Conservation (phyloP, 2,797 vertebrate species). For the Notoglanidium macrostoma region DNA sequence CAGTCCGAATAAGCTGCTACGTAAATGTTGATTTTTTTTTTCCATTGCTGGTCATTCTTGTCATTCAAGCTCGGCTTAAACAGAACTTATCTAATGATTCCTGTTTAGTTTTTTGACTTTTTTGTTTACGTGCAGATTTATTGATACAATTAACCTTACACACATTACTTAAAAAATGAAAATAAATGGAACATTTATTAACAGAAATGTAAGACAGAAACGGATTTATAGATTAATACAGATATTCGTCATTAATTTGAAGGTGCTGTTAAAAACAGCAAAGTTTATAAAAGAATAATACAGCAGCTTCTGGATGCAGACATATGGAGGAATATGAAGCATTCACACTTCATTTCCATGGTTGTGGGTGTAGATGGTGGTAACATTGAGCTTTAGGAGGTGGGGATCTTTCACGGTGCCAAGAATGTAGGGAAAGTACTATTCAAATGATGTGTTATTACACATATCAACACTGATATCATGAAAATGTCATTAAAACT, state of each 20-base stretch:
- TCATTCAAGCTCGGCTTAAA: neutral
- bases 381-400: neutral
- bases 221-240: neutral
- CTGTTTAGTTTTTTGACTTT: neutral
- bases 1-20: neutral
- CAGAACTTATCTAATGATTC: neutral
- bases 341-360: neutral
- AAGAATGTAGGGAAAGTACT: neutral
- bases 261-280: neutral
- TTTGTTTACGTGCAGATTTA: neutral
- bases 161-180: neutral
- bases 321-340: neutral
- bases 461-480: slow-evolving; percentile 13
- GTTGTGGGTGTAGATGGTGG: neutral
- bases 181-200: neutral
- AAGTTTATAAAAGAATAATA: neutral
- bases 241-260: neutral
- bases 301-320: neutral
- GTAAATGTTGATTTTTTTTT: neutral
- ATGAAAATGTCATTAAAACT: neutral
- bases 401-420: neutral
- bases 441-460: neutral
- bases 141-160: neutral
- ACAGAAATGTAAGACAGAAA: neutral
- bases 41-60: neutral